Conservation (phyloP, 23 tunicate genomes). For the Ciona savignyi region DNA sequence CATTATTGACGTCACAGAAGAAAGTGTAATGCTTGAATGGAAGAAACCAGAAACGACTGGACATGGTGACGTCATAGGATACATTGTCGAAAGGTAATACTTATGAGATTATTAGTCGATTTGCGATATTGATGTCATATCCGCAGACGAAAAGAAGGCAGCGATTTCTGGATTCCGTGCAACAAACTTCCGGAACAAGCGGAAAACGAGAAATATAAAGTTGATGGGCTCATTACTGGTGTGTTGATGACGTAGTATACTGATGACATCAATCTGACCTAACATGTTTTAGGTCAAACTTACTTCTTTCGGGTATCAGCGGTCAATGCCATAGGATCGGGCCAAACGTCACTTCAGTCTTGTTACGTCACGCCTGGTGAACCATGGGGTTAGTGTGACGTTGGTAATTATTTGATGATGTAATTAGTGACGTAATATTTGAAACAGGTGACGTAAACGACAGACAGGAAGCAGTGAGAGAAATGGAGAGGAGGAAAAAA, state of each 20-base stretch:
- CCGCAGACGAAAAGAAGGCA: conserved; percentile 72
- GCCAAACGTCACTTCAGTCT: conserved; percentile 56
- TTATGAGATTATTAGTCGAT: too few species aligned
- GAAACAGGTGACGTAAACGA: conserved; percentile 48
- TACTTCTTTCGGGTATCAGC: conserved; percentile 91
- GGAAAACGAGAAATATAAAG: conserved; percentile 55
- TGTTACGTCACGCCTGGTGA: conserved; percentile 86
- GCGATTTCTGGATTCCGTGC: conserved; percentile 92
- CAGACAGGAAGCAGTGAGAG: conserved; percentile 71
- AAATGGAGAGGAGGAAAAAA: conserved; percentile 25
- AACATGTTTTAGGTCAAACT: conserved; percentile 80
- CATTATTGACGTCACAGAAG: conserved; percentile 41
- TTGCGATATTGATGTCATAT: background rate
- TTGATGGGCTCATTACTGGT: conserved; percentile 46
- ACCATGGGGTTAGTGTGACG: conserved; percentile 46
- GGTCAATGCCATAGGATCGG: conserved; percentile 59
- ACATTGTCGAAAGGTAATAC: conserved; percentile 84
- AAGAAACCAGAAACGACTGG: conserved; percentile 43
- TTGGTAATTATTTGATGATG: too few species aligned
- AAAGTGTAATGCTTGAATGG: conserved; percentile 66
- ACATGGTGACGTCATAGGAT: conserved; percentile 69
- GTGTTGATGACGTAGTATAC: background rate
- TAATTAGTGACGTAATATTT: too few species aligned
- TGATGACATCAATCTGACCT: background rate
- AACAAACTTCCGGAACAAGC: conserved; percentile 73